Percentiles rank a stretch among this genome's conserved stretches.
These are phyloP conservation scores for Zelostemma sp. DNA, from an alignment of 1,140 invertebrate species.

Conservation along the genomic window DNA sequence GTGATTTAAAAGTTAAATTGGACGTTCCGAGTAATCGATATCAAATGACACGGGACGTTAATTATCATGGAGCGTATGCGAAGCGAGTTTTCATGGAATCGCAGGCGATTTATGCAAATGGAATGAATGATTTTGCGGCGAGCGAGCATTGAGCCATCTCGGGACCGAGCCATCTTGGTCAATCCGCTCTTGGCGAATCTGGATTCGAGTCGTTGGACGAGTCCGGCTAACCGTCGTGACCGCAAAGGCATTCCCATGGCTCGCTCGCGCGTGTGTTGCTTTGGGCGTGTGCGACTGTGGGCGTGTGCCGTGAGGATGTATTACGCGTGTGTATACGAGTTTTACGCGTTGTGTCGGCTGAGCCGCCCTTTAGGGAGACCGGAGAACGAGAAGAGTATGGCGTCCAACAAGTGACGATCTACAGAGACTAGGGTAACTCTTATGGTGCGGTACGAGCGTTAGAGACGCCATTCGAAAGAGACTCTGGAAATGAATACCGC, in stretches of 20 bases:
- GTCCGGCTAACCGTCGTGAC: slow-evolving; percentile 40
- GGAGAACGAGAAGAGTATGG: slow-evolving; percentile 46
- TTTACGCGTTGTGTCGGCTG: slow-evolving; percentile 25
- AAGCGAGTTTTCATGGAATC: too few relatives aligned
- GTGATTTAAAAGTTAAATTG: too few relatives aligned
- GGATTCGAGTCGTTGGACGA: slow-evolving; percentile 48
- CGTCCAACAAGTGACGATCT: slow-evolving; percentile 56
- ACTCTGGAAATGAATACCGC: slow-evolving; percentile 45
- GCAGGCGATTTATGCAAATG: too few relatives aligned
- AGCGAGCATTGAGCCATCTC: slow-evolving; percentile 19
- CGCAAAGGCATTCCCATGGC: slow-evolving; percentile 33
- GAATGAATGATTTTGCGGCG: too few relatives aligned
- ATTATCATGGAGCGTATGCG: too few relatives aligned
- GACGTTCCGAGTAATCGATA: too few relatives aligned
- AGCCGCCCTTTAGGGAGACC: slow-evolving; percentile 48
- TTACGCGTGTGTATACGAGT: slow-evolving; percentile 28
- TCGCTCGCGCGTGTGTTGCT: slow-evolving; percentile 30
- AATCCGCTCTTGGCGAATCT: slow-evolving; percentile 47
- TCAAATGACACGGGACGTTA: too few relatives aligned
- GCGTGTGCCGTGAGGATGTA: slow-evolving; percentile 50
- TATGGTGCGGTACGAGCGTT: slow-evolving; percentile 34
- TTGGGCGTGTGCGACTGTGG: slow-evolving; percentile 45
- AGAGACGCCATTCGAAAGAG: slow-evolving; percentile 40
- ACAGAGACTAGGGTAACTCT: slow-evolving; percentile 47
- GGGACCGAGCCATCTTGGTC: slow-evolving; percentile 38